These are phyloP conservation scores for Labeo calbasu DNA, from an alignment of 2,797 vertebrate genomes.

Conservation along the genomic window DNA sequence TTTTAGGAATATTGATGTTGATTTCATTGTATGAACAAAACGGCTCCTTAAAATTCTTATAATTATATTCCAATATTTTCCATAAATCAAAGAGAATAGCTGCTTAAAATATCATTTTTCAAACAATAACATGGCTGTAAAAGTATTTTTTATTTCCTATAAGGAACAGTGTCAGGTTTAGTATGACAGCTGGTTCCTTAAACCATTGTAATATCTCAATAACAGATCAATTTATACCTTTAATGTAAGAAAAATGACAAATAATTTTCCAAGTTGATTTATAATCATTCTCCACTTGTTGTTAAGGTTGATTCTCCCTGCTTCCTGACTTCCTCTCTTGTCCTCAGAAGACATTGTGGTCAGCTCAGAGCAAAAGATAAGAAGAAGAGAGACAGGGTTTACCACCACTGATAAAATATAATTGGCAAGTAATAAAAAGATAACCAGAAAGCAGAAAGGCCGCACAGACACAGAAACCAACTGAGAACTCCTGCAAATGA, in stretches of 20 bases:
- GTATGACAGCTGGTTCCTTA: neutral
- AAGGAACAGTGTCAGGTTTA: neutral
- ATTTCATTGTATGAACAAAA: neutral
- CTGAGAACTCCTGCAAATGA: conserved; percentile 68
- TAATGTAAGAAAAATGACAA: neutral
- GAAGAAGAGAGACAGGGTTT: conserved; percentile 73
- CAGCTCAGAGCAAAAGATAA: conserved; percentile 71
- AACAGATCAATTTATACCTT: neutral
- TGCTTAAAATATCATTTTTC: neutral
- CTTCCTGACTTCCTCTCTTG: conserved; percentile 58
- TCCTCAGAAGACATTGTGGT: conserved; percentile 73
- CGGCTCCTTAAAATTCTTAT: neutral
- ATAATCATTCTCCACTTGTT: neutral
- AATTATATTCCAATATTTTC: neutral
- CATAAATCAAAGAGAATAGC: neutral
- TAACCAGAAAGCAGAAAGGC: conserved; percentile 60
- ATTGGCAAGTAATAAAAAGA: conserved; percentile 76
- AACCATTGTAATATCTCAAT: neutral
- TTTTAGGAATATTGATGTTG: neutral
- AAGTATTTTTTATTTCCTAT: neutral
- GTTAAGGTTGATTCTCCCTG: conserved; percentile 7
- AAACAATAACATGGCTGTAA: neutral
- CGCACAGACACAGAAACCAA: conserved; percentile 65
- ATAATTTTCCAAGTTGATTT: neutral
- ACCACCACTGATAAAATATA: conserved; percentile 76